Percentiles rank a stretch among this genome's conserved stretches.
phyloP scores from a whole-genome alignment of 2,797 vertebrate genomes.

The Dipus sagitta region DNA sequence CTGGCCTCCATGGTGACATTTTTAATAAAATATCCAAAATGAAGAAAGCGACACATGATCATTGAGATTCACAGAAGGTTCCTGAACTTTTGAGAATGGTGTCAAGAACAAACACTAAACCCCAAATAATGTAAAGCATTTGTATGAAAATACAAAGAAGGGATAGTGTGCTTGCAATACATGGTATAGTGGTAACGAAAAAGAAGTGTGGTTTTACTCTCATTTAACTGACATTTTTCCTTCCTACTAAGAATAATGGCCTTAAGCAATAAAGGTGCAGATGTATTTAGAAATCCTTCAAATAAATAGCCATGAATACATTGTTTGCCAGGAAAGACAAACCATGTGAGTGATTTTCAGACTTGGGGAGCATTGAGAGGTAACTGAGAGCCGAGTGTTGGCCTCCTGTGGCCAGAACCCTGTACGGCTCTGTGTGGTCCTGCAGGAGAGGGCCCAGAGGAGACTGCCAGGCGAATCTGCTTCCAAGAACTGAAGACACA shows the following conservation, averaged over 20 bases:
- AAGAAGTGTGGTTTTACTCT: not conserved
- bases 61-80: not conserved
- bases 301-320: not conserved
- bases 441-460: not conserved
- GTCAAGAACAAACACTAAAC: not conserved
- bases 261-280: constrained; percentile 1
- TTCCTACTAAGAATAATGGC: not conserved
- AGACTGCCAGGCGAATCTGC: not conserved
- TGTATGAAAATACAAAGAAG: not conserved
- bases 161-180: not conserved
- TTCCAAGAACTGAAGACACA: not conserved
- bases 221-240: not conserved
- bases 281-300: not conserved
- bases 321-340: not conserved
- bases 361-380: not conserved
- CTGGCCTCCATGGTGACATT: not conserved
- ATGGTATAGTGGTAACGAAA: not conserved
- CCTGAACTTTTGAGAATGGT: not conserved
- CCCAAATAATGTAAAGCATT: not conserved
- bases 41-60: not conserved
- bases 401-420: rapidly evolving
- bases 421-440: not conserved
- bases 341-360: not conserved
- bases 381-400: not conserved
- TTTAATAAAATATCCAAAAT: not conserved